Conservation (phyloP, 1,140 invertebrate genomes). For the Halesus radiatus region DNA sequence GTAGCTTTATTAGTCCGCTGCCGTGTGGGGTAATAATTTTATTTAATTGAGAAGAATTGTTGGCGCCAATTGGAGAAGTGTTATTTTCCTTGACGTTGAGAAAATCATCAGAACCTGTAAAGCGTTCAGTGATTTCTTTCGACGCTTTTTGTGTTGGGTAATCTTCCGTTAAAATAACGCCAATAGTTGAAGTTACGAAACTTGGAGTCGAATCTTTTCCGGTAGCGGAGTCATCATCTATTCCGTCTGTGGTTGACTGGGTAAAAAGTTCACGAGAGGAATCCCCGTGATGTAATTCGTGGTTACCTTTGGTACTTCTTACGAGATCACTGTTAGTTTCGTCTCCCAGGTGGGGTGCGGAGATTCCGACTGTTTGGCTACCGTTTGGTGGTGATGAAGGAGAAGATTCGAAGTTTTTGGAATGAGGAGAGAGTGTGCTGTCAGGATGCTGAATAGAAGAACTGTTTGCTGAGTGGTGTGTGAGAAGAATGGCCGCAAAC, state of each 20-base stretch:
- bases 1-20: constrained; percentile 11
- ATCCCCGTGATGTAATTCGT: not conserved
- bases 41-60: constrained; percentile 5
- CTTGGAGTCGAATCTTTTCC: constrained; percentile 43
- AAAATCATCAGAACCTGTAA: not conserved
- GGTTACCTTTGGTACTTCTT: not conserved
- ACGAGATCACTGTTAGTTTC: no score
- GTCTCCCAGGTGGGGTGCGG: no score
- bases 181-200: constrained; percentile 30
- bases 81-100: not conserved
- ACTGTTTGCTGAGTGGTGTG: not conserved
- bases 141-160: constrained; percentile 30
- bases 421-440: not conserved
- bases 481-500: constrained; percentile 6
- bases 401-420: not conserved
- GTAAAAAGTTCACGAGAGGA: constrained; percentile 14
- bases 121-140: constrained; percentile 9
- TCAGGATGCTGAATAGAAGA: constrained; percentile 14
- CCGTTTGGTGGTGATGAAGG: not conserved
- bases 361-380: not conserved
- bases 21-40: not conserved
- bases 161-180: constrained; percentile 35
- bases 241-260: constrained; percentile 37
- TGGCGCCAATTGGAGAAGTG: not conserved
- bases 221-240: constrained; percentile 31